Conservation (phyloP, 2,113 vertebrate genomes). For the Scomber japonicus region DNA sequence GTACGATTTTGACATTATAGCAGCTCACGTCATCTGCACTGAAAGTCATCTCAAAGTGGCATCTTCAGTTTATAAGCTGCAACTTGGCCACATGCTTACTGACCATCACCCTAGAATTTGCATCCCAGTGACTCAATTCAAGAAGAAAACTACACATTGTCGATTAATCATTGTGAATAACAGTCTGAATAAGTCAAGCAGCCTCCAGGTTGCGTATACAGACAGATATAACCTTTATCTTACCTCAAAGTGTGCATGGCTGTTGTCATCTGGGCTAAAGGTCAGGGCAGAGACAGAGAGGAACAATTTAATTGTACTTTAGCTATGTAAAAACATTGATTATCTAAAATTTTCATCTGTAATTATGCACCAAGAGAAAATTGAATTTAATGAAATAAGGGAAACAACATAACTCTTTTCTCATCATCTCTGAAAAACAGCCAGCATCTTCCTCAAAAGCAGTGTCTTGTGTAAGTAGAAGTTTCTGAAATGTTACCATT, state of each 20-base stretch:
- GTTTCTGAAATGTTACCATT: neutral
- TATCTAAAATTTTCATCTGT: too few species aligned
- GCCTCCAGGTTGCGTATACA: constrained; percentile 6
- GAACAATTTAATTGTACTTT: neutral
- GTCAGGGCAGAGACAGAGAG: neutral
- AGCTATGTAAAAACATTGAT: neutral
- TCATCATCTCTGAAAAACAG: neutral
- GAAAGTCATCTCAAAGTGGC: neutral
- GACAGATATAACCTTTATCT: neutral
- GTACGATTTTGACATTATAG: constrained; percentile 15
- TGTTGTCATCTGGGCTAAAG: constrained; percentile 1
- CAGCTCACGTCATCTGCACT: neutral
- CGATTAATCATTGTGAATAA: neutral
- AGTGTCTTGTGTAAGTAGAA: neutral
- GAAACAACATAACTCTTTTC: neutral
- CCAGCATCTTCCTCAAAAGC: neutral
- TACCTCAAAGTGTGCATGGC: neutral
- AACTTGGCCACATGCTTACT: neutral
- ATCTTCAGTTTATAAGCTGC: neutral
- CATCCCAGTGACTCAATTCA: neutral
- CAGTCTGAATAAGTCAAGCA: neutral
- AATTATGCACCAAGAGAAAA: neutral
- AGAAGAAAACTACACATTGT: neutral
- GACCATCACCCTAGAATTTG: neutral
- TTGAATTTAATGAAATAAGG: neutral